These are phyloP conservation scores for Drosophila nannoptera DNA, from an alignment of 1,140 invertebrate species.

Conservation along the genomic window DNA sequence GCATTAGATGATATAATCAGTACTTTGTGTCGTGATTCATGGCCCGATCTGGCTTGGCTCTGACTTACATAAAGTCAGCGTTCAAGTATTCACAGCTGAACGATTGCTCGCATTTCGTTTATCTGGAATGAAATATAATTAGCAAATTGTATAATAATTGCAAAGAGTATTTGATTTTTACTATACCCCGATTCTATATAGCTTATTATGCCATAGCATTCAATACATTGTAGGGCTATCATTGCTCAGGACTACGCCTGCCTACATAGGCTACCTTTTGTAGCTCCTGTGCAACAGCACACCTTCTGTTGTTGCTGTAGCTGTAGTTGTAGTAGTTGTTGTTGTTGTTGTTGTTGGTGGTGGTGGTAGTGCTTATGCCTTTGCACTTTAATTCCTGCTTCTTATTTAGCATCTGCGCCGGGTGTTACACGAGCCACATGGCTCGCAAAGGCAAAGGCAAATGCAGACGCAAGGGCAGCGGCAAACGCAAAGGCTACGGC, in stretches of 20 bases:
- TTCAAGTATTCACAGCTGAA: too few relatives aligned
- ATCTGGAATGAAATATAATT: too few relatives aligned
- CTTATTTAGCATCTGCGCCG: constrained; percentile 75
- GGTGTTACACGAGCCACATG: constrained; percentile 60
- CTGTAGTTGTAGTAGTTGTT: constrained; percentile 16
- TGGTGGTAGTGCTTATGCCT: constrained; percentile 34
- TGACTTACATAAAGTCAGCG: too few relatives aligned
- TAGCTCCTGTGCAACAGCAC: constrained; percentile 21
- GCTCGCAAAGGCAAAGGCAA: constrained; percentile 27
- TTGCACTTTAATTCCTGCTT: constrained; percentile 71
- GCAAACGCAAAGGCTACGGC: constrained; percentile 55
- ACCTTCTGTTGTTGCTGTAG: constrained; percentile 15
- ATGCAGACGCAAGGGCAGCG: constrained; percentile 31
- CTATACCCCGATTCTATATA: too few relatives aligned
- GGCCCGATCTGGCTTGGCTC: too few relatives aligned
- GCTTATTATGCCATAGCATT: not conserved
- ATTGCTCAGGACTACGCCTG: not conserved
- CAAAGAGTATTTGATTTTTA: too few relatives aligned
- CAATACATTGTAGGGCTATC: not conserved
- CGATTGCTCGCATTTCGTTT: too few relatives aligned
- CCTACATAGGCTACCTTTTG: not conserved
- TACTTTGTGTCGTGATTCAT: too few relatives aligned
- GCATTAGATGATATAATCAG: not conserved
- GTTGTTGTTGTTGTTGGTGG: constrained; percentile 15
- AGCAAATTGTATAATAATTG: too few relatives aligned